Conservation (phyloP, 53 echinoderm and acorn worm species). For the Crossaster papposus region DNA sequence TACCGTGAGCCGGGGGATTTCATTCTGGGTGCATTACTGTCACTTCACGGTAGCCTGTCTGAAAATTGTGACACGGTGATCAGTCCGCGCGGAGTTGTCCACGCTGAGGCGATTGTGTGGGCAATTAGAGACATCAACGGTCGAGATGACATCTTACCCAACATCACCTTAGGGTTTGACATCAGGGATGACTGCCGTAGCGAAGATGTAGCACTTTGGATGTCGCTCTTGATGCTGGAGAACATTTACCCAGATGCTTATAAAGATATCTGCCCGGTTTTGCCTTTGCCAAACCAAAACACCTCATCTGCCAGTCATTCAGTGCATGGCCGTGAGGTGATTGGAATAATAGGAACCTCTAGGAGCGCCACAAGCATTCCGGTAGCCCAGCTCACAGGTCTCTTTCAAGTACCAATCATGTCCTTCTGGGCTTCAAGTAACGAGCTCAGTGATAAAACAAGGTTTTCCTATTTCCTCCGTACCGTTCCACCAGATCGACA, state of each 20-base stretch:
- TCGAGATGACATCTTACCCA: conserved; percentile 67
- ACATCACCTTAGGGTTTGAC: conserved; percentile 81
- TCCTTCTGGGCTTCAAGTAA: conserved; percentile 64
- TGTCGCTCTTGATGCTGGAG: conserved; percentile 53
- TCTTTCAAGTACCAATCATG: conserved; percentile 55
- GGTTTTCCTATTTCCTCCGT: conserved; percentile 61
- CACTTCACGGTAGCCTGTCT: conserved; percentile 67
- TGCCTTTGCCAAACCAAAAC: not conserved
- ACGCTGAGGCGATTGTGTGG: conserved; percentile 81
- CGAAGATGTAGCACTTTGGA: conserved; percentile 71
- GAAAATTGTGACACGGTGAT: conserved; percentile 53
- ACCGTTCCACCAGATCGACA: conserved; percentile 62
- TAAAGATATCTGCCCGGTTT: conserved; percentile 1
- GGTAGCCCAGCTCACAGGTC: conserved; percentile 41
- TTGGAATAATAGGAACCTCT: conserved; percentile 59
- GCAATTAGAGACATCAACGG: conserved; percentile 81
- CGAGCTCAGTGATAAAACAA: conserved; percentile 56
- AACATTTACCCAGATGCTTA: conserved; percentile 36
- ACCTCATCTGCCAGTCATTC: not conserved
- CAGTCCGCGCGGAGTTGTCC: conserved; percentile 67
- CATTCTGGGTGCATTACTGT: conserved; percentile 72
- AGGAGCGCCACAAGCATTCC: conserved; percentile 61
- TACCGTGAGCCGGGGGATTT: conserved; percentile 73
- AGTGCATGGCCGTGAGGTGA: not conserved
- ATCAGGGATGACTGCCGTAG: conserved; percentile 86